These are phyloP conservation scores for Keiferia lycopersicella DNA, from an alignment of 2,888 invertebrate species.

Conservation along the genomic window DNA sequence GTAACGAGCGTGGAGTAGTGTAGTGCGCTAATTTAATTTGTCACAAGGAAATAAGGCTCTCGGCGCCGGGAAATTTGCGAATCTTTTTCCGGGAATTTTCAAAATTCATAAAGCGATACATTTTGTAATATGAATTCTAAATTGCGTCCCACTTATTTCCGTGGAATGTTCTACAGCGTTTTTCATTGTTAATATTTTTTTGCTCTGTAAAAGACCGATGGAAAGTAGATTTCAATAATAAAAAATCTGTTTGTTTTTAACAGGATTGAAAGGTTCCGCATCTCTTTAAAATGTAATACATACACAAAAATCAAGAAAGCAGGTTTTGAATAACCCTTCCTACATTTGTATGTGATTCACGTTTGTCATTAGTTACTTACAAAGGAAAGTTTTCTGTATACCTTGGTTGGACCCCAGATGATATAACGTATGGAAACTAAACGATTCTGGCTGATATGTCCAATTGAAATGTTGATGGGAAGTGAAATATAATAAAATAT, in stretches of 20 bases:
- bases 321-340: no score
- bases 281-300: no score
- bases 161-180: background rate
- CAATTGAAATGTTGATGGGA: no score
- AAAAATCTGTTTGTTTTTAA: background rate
- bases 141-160: background rate
- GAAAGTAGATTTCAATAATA: background rate
- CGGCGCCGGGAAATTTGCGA: background rate
- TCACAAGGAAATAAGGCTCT: constrained; percentile 9
- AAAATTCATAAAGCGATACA: constrained; percentile 2
- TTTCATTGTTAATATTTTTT: background rate
- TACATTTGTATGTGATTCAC: no score
- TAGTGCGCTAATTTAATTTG: constrained; percentile 22
- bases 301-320: no score
- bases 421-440: no score
- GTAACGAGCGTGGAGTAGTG: constrained; percentile 20
- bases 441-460: no score
- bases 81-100: background rate
- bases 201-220: background rate
- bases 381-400: no score
- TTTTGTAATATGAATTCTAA: constrained; percentile 4
- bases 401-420: no score
- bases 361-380: background rate
- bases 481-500: no score
- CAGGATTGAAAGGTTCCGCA: no score